A percentile compares a stretch with the other conserved stretches of the same genome.
These are phyloP conservation scores for Barypeithes pellucidus DNA, from an alignment of 2,888 invertebrate genomes.

Conservation along the genomic window DNA sequence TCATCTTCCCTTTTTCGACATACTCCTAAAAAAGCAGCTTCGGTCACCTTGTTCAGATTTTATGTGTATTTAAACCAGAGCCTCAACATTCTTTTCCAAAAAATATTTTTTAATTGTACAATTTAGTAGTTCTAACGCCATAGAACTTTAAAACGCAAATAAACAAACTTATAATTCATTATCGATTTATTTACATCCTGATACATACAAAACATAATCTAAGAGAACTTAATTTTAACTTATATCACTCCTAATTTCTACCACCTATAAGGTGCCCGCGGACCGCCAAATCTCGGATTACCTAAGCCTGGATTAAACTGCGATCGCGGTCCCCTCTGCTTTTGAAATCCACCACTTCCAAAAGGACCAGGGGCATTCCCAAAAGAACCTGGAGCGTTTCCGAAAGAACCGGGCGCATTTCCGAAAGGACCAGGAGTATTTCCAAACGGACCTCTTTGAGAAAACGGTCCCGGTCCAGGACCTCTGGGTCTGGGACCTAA, in stretches of 20 bases:
- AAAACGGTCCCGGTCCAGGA: background rate
- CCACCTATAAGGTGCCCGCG: slow-evolving; percentile 38
- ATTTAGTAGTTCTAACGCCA: no score
- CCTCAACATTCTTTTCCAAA: no score
- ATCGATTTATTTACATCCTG: slow-evolving; percentile 7
- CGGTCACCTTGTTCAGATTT: no score
- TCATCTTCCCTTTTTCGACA: no score
- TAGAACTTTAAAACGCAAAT: background rate
- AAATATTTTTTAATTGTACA: no score
- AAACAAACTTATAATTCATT: background rate
- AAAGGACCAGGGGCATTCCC: slow-evolving; percentile 17
- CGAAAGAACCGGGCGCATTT: slow-evolving; percentile 18
- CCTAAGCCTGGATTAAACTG: slow-evolving; percentile 38
- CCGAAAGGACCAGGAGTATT: slow-evolving; percentile 22
- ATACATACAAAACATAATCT: slow-evolving; percentile 17
- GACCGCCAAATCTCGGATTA: slow-evolving; percentile 30
- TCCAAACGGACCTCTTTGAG: slow-evolving; percentile 35
- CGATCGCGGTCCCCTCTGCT: slow-evolving; percentile 23
- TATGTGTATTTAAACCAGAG: no score
- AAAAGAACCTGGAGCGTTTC: no score
- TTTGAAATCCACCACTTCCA: slow-evolving; percentile 23
- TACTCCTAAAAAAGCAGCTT: no score
- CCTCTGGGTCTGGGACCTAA: background rate
- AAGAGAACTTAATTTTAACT: slow-evolving; percentile 5
- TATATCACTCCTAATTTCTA: slow-evolving; percentile 4